Conservation (phyloP, 2,113 vertebrate genomes). For the Gallinago jamesoni region DNA sequence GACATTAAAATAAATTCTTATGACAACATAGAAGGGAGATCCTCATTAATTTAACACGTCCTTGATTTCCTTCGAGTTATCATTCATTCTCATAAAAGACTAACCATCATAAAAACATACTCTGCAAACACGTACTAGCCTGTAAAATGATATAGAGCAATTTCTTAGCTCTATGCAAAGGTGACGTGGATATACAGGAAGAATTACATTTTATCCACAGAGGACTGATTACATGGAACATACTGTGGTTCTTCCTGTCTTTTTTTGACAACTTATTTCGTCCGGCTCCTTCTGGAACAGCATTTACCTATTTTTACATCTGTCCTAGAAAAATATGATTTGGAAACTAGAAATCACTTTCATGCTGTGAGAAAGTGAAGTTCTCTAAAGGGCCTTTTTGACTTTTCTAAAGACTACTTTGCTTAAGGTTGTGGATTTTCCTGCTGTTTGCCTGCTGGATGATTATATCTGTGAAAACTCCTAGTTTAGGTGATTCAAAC, state of each 20-base stretch:
- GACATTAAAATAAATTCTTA: background rate
- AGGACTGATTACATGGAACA: background rate
- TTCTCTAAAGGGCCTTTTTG: background rate
- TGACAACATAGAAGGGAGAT: background rate
- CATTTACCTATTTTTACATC: background rate
- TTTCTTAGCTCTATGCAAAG: background rate
- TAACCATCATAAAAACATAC: background rate
- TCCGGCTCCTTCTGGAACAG: background rate
- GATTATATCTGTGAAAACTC: background rate
- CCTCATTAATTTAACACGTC: background rate
- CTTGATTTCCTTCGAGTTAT: constrained; percentile 10
- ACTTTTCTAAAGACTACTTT: background rate
- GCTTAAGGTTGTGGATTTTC: background rate
- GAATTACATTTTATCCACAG: background rate
- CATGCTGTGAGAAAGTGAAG: background rate
- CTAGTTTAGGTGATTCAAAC: background rate
- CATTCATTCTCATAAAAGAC: background rate
- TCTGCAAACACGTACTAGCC: background rate
- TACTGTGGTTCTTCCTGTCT: background rate
- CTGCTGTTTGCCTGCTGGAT: background rate
- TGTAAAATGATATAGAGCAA: background rate
- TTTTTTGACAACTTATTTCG: background rate
- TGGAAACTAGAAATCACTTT: background rate
- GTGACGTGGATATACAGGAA: background rate
- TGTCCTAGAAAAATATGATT: background rate